Evolutionary conservation across 1,140 invertebrate species (phyloP).

Genomic region (Charaxes varanes): DNA sequence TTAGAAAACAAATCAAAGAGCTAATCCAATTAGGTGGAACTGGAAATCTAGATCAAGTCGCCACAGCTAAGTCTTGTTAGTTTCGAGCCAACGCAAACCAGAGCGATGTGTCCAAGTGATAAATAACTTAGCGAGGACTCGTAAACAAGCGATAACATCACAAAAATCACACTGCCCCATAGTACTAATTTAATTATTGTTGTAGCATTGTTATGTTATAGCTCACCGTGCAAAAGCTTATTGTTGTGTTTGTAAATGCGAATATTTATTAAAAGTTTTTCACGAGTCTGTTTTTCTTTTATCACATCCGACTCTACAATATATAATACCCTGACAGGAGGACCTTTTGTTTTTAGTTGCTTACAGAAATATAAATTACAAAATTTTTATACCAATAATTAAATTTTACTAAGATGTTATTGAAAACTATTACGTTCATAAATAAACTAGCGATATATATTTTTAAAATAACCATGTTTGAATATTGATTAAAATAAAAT

Average conservation of each 20-base stretch:
- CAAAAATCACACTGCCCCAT: slow-evolving; percentile 21
- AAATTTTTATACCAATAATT: too few relatives aligned
- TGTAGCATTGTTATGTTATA: not conserved
- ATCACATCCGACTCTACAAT: not conserved
- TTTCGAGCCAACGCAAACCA: not conserved
- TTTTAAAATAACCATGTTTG: too few relatives aligned
- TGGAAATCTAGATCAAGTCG: slow-evolving; percentile 1
- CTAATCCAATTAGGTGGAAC: slow-evolving; percentile 8
- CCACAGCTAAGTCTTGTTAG: slow-evolving; percentile 3
- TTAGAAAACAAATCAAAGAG: not conserved
- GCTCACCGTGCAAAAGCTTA: slow-evolving; percentile 17
- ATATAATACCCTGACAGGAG: too few relatives aligned
- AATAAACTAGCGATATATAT: too few relatives aligned
- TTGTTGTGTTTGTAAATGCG: slow-evolving; percentile 56
- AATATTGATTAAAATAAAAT: too few relatives aligned
- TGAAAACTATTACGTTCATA: too few relatives aligned
- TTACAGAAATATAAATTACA: too few relatives aligned
- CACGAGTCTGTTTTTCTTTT: slow-evolving; percentile 31
- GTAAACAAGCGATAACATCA: slow-evolving; percentile 42
- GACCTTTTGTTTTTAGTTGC: too few relatives aligned
- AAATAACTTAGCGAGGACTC: slow-evolving; percentile 32
- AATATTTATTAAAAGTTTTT: slow-evolving; percentile 63
- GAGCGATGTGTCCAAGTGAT: slow-evolving; percentile 2
- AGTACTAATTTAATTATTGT: slow-evolving; percentile 3
- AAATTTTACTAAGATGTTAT: too few relatives aligned